Evolutionary conservation across 2,113 vertebrate genomes (phyloP).

Genomic region (Thamnophis sirtalis): DNA sequence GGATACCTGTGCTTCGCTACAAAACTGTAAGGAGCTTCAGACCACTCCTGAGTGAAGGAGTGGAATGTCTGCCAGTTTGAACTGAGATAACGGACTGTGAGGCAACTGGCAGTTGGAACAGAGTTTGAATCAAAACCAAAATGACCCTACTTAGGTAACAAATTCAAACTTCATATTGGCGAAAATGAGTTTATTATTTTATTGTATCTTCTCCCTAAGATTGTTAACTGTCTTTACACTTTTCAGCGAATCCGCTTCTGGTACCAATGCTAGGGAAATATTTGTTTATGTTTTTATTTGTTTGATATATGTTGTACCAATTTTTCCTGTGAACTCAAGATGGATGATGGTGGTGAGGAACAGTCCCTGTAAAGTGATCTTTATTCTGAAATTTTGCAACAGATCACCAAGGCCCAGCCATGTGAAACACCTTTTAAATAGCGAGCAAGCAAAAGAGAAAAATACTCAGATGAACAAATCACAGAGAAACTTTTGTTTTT

Average conservation of each 20-base stretch:
- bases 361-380: no score
- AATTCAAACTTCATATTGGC: background rate
- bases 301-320: background rate
- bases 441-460: background rate
- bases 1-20: no score
- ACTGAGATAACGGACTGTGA: no score
- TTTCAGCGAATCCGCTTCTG: background rate
- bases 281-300: background rate
- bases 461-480: background rate
- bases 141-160: background rate
- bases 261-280: background rate
- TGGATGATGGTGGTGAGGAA: background rate
- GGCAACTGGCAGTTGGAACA: no score
- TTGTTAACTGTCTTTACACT: background rate
- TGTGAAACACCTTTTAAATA: no score
- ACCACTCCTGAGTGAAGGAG: no score
- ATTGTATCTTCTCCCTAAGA: background rate
- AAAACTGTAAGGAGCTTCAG: no score
- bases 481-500: background rate
- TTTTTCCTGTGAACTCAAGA: background rate
- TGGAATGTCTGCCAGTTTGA: no score
- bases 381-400: no score
- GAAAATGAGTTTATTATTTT: background rate
- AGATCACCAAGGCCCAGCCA: no score
- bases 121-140: background rate